phyloP scores from a whole-genome alignment of 2,113 vertebrate genomes.

The Zingel zingel region DNA sequence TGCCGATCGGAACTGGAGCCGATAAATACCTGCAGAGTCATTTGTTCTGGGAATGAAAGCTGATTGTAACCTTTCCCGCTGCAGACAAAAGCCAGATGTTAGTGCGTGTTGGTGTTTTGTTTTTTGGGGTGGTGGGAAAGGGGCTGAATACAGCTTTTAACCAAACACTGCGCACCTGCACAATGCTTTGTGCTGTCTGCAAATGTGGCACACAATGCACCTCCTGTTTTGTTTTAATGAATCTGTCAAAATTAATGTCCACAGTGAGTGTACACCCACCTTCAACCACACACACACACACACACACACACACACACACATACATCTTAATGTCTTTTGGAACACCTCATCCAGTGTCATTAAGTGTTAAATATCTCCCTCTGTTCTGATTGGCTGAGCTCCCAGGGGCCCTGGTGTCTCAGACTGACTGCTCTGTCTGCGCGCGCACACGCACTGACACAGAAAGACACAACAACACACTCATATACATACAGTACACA shows the following conservation, averaged over 20 bases:
- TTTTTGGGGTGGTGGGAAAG: too few relatives aligned
- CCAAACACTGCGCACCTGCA: neutral
- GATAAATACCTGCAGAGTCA: too few relatives aligned
- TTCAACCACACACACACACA: neutral
- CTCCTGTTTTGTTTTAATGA: neutral
- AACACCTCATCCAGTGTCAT: slow-evolving; percentile 28
- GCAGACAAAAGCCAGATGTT: too few relatives aligned
- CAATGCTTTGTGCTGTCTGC: neutral
- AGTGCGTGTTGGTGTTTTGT: too few relatives aligned
- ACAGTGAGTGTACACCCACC: neutral
- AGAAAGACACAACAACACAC: neutral
- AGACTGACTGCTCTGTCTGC: slow-evolving; percentile 19
- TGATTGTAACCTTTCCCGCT: too few relatives aligned
- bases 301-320: slow-evolving; percentile 15
- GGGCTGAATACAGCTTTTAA: neutral
- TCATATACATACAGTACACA: neutral
- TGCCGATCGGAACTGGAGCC: too few relatives aligned
- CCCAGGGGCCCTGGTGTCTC: slow-evolving; percentile 22
- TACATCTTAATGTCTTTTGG: slow-evolving; percentile 13
- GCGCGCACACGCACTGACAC: neutral
- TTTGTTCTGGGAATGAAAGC: too few relatives aligned
- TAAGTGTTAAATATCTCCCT: slow-evolving; percentile 21
- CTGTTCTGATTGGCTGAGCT: slow-evolving; percentile 48
- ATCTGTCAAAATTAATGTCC: neutral
- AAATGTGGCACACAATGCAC: neutral